Conservation (phyloP, 2,797 vertebrate genomes). For the Carapus acus region DNA sequence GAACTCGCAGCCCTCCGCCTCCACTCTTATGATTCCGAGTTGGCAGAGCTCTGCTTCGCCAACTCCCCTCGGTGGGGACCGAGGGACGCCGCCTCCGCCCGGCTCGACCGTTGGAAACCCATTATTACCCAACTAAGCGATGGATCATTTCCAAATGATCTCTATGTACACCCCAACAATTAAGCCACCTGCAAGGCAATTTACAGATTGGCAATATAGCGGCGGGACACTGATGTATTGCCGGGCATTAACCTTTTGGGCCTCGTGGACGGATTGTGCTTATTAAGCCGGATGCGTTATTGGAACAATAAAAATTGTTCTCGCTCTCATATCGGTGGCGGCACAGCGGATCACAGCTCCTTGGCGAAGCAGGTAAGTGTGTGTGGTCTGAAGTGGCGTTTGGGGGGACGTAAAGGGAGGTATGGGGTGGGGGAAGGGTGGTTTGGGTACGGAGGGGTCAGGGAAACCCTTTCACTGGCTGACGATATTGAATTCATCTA, state of each 20-base stretch:
- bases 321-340: constrained; percentile 40
- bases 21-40: constrained; percentile 30
- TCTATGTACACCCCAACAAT: constrained; percentile 76
- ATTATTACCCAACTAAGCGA: constrained; percentile 78
- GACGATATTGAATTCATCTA: not conserved
- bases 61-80: constrained; percentile 50
- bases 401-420: constrained; percentile 5
- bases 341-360: no score
- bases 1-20: constrained; percentile 29
- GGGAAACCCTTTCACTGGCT: constrained; percentile 2
- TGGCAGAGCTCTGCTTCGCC: constrained; percentile 44
- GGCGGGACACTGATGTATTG: constrained; percentile 74
- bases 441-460: no score
- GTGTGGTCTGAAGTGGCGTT: constrained; percentile 7
- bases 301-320: constrained; percentile 70
- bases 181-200: constrained; percentile 76
- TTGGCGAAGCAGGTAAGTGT: constrained; percentile 1
- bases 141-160: constrained; percentile 78
- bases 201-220: constrained; percentile 72
- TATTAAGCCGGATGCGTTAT: constrained; percentile 73
- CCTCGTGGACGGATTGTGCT: constrained; percentile 62
- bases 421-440: constrained; percentile 7
- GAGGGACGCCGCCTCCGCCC: constrained; percentile 51
- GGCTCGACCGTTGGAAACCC: constrained; percentile 77
- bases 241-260: constrained; percentile 72